Evolutionary conservation across 2,797 vertebrate genomes (phyloP).

Genomic region (Scarus forsteni): DNA sequence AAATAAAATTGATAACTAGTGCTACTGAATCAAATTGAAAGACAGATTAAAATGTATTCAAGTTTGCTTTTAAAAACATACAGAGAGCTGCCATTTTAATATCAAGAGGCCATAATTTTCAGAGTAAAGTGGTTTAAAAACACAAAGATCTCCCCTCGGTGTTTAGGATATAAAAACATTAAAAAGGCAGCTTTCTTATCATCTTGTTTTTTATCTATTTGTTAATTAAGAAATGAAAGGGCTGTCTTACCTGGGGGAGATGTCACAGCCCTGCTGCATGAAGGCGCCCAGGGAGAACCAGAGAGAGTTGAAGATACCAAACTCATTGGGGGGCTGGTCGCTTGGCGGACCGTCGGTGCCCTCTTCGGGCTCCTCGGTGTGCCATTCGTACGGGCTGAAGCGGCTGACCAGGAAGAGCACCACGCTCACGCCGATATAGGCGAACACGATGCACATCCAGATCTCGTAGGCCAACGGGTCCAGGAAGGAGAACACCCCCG

Average conservation of each 20-base stretch:
- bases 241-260: conserved; percentile 84
- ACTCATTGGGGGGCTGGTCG: conserved; percentile 97
- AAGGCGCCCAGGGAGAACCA: conserved; percentile 98
- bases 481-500: conserved; percentile 97
- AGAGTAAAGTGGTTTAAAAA: too few relatives aligned
- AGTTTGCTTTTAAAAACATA: too few relatives aligned
- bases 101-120: too few relatives aligned
- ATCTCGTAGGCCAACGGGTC: conserved; percentile 97
- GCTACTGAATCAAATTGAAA: too few relatives aligned
- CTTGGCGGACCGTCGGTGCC: conserved; percentile 93
- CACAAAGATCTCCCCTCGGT: too few relatives aligned
- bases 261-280: conserved; percentile 98
- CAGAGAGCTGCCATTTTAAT: too few relatives aligned
- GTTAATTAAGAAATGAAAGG: neutral
- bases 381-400: conserved; percentile 97
- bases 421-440: conserved; percentile 97
- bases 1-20: too few relatives aligned
- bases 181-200: too few relatives aligned
- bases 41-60: too few relatives aligned
- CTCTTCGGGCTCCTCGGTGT: conserved; percentile 96
- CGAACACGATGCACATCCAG: conserved; percentile 99
- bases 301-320: conserved; percentile 98
- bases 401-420: conserved; percentile 98
- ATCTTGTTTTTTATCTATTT: too few relatives aligned
- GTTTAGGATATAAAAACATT: too few relatives aligned